phyloP scores from a whole-genome alignment of 2,113 vertebrate genomes.

The Abramis brama region DNA sequence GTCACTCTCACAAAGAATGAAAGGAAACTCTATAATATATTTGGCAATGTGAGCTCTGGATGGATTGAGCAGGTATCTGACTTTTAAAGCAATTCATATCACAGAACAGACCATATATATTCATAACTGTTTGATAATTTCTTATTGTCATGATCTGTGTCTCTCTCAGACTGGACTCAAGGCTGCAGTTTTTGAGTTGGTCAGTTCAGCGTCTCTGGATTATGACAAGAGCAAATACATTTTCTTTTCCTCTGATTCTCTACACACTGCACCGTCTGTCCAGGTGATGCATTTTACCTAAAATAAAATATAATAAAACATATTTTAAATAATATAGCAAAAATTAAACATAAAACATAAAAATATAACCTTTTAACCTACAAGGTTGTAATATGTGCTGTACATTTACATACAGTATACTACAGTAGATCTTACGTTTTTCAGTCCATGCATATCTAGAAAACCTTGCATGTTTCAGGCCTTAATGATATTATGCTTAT shows the following conservation, averaged over 20 bases:
- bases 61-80: slow-evolving; percentile 78
- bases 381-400: too few species aligned
- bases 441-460: too few species aligned
- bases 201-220: slow-evolving; percentile 73
- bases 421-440: too few species aligned
- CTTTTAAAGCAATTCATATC: not conserved
- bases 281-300: slow-evolving; percentile 65
- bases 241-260: slow-evolving; percentile 67
- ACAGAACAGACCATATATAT: not conserved
- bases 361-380: too few species aligned
- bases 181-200: slow-evolving; percentile 59
- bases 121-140: not conserved
- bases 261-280: slow-evolving; percentile 61
- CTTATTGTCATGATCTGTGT: not conserved
- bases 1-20: slow-evolving; percentile 59
- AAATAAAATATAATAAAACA: not conserved
- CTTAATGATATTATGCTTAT: not conserved
- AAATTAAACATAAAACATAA: too few species aligned
- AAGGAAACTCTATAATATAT: slow-evolving; percentile 65
- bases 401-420: too few species aligned
- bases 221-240: slow-evolving; percentile 72
- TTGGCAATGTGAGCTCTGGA: slow-evolving; percentile 74
- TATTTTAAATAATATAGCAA: not conserved
- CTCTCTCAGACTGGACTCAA: slow-evolving; percentile 63
- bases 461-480: too few species aligned